Conservation (phyloP, 2,113 vertebrate species). For the Oryzias woworae region DNA sequence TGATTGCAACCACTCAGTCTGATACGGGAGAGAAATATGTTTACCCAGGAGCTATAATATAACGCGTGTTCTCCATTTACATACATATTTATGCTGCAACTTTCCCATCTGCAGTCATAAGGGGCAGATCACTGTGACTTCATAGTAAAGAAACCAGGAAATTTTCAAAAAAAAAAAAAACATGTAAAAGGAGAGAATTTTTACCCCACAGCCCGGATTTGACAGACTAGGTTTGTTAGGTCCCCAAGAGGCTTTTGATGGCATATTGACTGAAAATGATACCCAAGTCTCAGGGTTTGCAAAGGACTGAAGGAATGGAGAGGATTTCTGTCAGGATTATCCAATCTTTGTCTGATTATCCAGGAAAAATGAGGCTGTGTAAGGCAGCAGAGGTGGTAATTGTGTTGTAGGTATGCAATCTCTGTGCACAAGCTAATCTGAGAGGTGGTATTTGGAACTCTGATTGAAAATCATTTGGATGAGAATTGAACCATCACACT, state of each 20-base stretch:
- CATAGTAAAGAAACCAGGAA: conserved; percentile 36
- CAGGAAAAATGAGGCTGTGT: conserved; percentile 53
- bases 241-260: conserved; percentile 60
- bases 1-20: conserved; percentile 57
- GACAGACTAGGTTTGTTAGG: conserved; percentile 35
- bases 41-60: conserved; percentile 42
- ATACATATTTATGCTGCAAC: conserved; percentile 43
- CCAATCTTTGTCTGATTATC: conserved; percentile 66
- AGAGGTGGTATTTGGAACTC: conserved; percentile 50
- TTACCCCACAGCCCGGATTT: conserved; percentile 45
- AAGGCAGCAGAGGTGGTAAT: conserved; percentile 63
- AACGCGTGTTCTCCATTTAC: conserved; percentile 50
- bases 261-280: conserved; percentile 59
- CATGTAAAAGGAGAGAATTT: conserved; percentile 31
- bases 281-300: conserved; percentile 58
- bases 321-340: conserved; percentile 71
- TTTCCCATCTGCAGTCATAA: conserved; percentile 33
- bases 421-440: conserved; percentile 21
- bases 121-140: conserved; percentile 39
- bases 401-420: conserved; percentile 51
- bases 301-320: conserved; percentile 56
- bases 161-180: conserved; percentile 44
- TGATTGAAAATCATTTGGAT: conserved; percentile 78
- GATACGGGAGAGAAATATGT: conserved; percentile 49
- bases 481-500: conserved; percentile 78